Evolutionary conservation across 2,888 invertebrate species (phyloP).

Genomic region (Latrodectus elegans): DNA sequence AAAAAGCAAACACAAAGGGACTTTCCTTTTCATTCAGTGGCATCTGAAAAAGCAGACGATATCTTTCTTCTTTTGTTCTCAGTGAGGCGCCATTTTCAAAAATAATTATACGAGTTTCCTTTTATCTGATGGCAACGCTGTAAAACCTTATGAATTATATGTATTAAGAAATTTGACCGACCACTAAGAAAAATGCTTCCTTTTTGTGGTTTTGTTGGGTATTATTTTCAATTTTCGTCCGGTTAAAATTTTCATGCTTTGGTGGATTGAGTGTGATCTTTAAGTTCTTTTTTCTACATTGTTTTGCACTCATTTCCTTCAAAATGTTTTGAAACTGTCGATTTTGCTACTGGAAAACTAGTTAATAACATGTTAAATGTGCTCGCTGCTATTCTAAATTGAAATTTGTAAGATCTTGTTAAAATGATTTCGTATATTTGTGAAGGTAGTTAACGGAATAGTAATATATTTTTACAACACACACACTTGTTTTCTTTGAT

Average conservation of each 20-base stretch:
- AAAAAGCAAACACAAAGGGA: background rate
- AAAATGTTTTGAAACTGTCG: too few species aligned
- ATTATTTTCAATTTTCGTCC: background rate
- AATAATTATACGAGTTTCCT: background rate
- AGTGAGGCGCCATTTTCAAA: background rate
- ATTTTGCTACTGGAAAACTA: too few species aligned
- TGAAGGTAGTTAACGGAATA: too few species aligned
- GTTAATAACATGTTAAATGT: too few species aligned
- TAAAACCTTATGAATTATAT: background rate
- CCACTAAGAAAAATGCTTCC: background rate
- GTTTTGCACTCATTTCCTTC: too few species aligned
- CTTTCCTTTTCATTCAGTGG: conserved; percentile 10
- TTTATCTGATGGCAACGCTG: background rate
- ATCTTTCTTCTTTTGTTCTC: conserved; percentile 1
- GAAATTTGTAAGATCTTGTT: too few species aligned
- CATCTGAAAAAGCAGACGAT: background rate
- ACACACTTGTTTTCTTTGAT: too few species aligned
- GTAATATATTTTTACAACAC: too few species aligned
- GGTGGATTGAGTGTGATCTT: background rate
- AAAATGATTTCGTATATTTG: too few species aligned
- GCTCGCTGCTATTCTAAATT: too few species aligned
- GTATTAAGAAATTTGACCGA: background rate
- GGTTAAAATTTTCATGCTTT: background rate
- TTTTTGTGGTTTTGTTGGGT: background rate
- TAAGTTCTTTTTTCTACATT: background rate